These are phyloP conservation scores for Neodiprion pinetum DNA, from an alignment of 1,140 invertebrate genomes.

Conservation along the genomic window DNA sequence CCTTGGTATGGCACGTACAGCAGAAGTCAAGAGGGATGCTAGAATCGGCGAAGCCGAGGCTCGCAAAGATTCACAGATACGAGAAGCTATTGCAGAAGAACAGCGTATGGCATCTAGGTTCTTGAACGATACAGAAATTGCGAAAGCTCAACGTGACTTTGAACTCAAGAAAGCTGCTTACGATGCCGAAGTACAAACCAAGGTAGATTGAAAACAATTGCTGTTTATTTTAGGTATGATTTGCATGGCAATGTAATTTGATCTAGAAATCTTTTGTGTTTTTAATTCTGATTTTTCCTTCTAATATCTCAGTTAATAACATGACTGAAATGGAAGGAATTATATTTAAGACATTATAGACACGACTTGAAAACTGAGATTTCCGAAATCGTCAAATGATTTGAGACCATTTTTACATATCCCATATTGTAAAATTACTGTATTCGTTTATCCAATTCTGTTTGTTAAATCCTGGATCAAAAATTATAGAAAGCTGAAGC, in stretches of 20 bases:
- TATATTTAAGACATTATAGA: too few relatives aligned
- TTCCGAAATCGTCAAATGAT: too few relatives aligned
- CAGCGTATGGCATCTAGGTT: constrained; percentile 91
- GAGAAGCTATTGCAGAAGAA: constrained; percentile 95
- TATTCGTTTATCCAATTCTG: not conserved
- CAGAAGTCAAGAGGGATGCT: constrained; percentile 96
- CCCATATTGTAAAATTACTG: too few relatives aligned
- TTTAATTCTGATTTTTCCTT: not conserved
- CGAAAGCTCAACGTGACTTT: constrained; percentile 95
- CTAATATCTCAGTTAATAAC: too few relatives aligned
- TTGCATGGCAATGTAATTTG: not conserved
- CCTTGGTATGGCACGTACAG: constrained; percentile 94
- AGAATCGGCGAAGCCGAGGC: constrained; percentile 97
- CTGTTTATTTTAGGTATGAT: constrained; percentile 1
- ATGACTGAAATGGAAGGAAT: too few relatives aligned
- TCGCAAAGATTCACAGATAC: constrained; percentile 84
- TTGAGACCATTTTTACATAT: not conserved
- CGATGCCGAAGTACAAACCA: constrained; percentile 96
- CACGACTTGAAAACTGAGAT: too few relatives aligned
- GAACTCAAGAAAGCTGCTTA: constrained; percentile 97
- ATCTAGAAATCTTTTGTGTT: not conserved
- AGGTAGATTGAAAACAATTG: constrained; percentile 63
- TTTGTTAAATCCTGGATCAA: constrained; percentile 16
- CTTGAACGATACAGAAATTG: constrained; percentile 95
- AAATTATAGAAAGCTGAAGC: constrained; percentile 82